A percentile compares a stretch with the other conserved stretches of the same genome.
Evolutionary conservation across 2,888 invertebrate species (phyloP).

Genomic region (Polydrusus cervinus): DNA sequence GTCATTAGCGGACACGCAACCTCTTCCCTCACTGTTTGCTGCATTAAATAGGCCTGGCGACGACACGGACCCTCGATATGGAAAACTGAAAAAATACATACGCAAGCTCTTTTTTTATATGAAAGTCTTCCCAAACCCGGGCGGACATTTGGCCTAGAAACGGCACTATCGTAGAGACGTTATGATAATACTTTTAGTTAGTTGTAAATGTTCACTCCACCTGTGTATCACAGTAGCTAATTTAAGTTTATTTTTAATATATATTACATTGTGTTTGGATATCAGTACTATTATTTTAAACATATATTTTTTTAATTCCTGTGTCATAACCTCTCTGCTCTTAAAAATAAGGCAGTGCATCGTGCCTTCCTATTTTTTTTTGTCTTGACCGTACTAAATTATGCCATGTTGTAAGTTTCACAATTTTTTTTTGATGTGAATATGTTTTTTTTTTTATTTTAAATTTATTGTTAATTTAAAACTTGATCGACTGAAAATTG

Average conservation of each 20-base stretch:
- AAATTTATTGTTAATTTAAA: slow-evolving; percentile 56
- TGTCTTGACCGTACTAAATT: slow-evolving; percentile 68
- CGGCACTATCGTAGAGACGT: slow-evolving; percentile 70
- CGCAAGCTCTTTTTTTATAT: slow-evolving; percentile 63
- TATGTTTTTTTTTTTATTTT: slow-evolving; percentile 52
- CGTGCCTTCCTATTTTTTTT: slow-evolving; percentile 69
- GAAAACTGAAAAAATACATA: slow-evolving; percentile 59
- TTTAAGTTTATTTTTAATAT: slow-evolving; percentile 40
- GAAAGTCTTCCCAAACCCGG: slow-evolving; percentile 66
- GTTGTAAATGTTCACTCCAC: slow-evolving; percentile 47
- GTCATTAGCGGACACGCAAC: slow-evolving; percentile 60
- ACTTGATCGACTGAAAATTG: slow-evolving; percentile 62
- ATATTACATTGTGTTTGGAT: slow-evolving; percentile 30
- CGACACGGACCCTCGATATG: slow-evolving; percentile 70
- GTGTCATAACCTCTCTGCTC: slow-evolving; percentile 70
- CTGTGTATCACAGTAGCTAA: slow-evolving; percentile 26
- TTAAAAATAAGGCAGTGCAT: slow-evolving; percentile 67
- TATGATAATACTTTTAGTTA: slow-evolving; percentile 65
- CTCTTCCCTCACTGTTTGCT: slow-evolving; percentile 73
- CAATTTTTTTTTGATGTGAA: slow-evolving; percentile 26
- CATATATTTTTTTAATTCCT: slow-evolving; percentile 42
- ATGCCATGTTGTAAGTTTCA: slow-evolving; percentile 49
- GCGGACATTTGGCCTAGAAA: slow-evolving; percentile 67
- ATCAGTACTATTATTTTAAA: slow-evolving; percentile 17
- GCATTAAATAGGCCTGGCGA: slow-evolving; percentile 73